Conservation (phyloP, 2,888 invertebrate genomes). For the Cantharis rufa region DNA sequence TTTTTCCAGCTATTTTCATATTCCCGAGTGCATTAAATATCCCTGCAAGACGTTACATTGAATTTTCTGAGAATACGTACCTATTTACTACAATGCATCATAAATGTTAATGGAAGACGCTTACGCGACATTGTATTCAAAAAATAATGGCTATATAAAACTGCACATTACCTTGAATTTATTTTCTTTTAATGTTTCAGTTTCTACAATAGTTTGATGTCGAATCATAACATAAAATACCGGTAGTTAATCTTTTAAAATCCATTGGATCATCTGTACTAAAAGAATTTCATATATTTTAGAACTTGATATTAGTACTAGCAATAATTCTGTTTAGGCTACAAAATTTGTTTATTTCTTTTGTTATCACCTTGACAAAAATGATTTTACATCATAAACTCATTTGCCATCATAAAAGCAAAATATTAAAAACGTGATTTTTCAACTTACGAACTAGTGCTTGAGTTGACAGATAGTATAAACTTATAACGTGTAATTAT, state of each 20-base stretch:
- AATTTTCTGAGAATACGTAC: neutral
- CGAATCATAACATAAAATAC: neutral
- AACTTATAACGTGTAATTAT: slow-evolving; percentile 33
- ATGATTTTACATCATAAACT: neutral
- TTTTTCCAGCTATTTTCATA: neutral
- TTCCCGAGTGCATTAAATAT: neutral
- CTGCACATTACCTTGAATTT: neutral
- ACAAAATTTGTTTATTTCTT: neutral
- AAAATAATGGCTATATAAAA: neutral
- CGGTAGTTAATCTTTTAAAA: neutral
- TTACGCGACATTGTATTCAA: neutral
- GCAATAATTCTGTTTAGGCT: neutral
- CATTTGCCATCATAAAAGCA: neutral
- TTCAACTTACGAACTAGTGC: neutral
- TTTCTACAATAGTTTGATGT: neutral
- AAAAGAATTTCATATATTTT: neutral
- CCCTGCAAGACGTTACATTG: neutral
- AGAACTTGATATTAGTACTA: neutral
- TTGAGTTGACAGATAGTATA: neutral
- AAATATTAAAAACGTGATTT: neutral
- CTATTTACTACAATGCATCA: neutral
- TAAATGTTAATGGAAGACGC: neutral
- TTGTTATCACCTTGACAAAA: neutral
- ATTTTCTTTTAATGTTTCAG: neutral
- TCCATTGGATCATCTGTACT: neutral